phyloP scores from a whole-genome alignment of 1,140 invertebrate species.

The Panonychus citri region DNA sequence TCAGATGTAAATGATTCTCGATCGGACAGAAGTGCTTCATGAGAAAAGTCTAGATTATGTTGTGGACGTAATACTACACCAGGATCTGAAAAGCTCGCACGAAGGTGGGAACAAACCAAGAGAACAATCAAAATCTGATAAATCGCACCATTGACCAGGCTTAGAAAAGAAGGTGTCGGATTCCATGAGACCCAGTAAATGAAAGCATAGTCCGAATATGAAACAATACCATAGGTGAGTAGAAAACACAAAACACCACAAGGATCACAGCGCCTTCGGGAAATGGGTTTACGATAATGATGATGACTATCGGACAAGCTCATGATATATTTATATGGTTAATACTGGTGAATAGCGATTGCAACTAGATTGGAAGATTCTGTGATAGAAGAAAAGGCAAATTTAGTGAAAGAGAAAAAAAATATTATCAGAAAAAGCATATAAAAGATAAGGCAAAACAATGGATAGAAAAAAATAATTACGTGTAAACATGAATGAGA shows the following conservation, averaged over 20 bases:
- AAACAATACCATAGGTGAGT: slow-evolving; percentile 2
- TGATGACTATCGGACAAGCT: no score
- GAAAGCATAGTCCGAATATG: slow-evolving; percentile 7
- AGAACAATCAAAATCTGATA: slow-evolving; percentile 7
- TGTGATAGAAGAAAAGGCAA: no score
- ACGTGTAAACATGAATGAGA: no score
- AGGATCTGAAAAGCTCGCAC: slow-evolving; percentile 4
- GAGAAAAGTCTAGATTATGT: neutral
- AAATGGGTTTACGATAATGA: no score
- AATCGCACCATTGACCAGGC: neutral
- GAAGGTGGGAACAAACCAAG: slow-evolving; percentile 7
- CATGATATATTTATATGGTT: no score
- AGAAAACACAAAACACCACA: slow-evolving; percentile 8
- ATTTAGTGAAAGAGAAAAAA: no score
- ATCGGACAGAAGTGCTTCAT: no score
- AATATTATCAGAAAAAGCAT: no score
- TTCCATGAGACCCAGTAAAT: neutral
- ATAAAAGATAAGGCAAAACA: no score
- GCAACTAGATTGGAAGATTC: no score
- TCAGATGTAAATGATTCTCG: neutral
- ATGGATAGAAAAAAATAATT: no score
- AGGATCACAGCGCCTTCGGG: slow-evolving; percentile 2
- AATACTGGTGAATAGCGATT: no score
- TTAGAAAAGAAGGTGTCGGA: neutral
- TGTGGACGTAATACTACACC: neutral